Evolutionary conservation across 2,888 invertebrate genomes (phyloP).

Genomic region (Caenorhabditis wallacei): DNA sequence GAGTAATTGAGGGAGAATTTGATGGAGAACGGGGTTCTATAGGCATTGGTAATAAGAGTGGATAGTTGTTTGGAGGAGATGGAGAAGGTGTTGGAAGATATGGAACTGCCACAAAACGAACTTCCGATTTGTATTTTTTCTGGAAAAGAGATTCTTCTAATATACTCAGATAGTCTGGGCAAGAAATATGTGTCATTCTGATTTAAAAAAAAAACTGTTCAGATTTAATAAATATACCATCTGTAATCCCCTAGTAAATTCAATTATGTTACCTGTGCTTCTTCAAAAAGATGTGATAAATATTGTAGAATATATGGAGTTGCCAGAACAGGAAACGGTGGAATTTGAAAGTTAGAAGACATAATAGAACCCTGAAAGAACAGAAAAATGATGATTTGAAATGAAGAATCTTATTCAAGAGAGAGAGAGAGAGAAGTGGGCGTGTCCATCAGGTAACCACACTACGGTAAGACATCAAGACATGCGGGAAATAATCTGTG

Average conservation of each 20-base stretch:
- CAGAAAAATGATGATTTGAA: neutral
- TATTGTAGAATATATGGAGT: conserved; percentile 51
- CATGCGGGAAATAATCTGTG: conserved; percentile 49
- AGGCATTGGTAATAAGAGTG: neutral
- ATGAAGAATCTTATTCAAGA: neutral
- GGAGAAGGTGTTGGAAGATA: conserved; percentile 25
- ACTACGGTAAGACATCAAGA: conserved; percentile 36
- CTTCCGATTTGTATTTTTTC: conserved; percentile 58
- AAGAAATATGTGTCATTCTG: too few species aligned
- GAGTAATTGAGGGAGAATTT: conserved; percentile 14
- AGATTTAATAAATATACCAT: too few species aligned
- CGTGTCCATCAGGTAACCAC: conserved; percentile 14
- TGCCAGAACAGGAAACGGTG: conserved; percentile 52
- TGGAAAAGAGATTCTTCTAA: conserved; percentile 19
- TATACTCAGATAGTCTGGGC: too few species aligned
- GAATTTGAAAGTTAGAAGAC: conserved; percentile 50
- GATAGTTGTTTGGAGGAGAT: neutral
- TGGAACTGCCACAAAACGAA: conserved; percentile 40
- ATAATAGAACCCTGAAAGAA: conserved; percentile 1
- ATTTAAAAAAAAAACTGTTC: neutral
- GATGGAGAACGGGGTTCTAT: conserved; percentile 15
- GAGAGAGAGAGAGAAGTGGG: conserved; percentile 5
- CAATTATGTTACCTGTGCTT: conserved; percentile 37
- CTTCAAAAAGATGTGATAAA: conserved; percentile 22
- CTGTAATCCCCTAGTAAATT: too few species aligned